phyloP scores from a whole-genome alignment of 2,113 vertebrate species.

The Stegostoma tigrinum region DNA sequence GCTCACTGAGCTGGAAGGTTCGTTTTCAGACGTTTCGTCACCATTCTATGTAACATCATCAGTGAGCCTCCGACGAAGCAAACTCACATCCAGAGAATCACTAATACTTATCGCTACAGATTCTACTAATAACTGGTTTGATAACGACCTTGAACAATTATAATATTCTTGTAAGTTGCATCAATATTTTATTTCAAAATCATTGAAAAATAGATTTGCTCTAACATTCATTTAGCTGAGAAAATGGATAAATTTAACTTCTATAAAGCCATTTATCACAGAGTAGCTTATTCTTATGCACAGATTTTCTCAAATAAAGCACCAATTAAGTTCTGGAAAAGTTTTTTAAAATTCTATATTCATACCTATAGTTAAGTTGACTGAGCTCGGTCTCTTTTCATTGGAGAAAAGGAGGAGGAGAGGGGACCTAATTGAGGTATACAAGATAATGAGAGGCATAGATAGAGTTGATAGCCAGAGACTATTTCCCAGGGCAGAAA shows the following conservation, averaged over 20 bases:
- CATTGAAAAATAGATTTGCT: neutral
- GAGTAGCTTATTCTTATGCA: neutral
- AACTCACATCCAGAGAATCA: too few relatives aligned
- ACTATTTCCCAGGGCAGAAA: too few relatives aligned
- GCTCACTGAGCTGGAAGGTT: too few relatives aligned
- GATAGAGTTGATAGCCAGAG: too few relatives aligned
- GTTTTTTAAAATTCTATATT: neutral
- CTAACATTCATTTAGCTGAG: neutral
- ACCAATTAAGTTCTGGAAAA: neutral
- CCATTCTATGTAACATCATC: too few relatives aligned
- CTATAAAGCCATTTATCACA: neutral
- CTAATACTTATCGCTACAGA: too few relatives aligned
- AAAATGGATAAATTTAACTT: neutral
- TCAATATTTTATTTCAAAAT: constrained; percentile 2
- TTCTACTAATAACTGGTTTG: neutral
- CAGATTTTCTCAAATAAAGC: neutral
- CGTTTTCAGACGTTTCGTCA: too few relatives aligned
- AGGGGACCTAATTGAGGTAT: too few relatives aligned
- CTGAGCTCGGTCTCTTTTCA: too few relatives aligned
- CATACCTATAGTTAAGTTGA: neutral
- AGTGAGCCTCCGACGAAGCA: too few relatives aligned
- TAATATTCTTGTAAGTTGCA: neutral
- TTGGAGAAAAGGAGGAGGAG: too few relatives aligned
- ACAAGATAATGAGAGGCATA: too few relatives aligned
- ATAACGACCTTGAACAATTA: neutral